A percentile compares a stretch with the other conserved stretches of the same genome.
phyloP scores from a whole-genome alignment of 2,888 invertebrate genomes.

The Phytoseiulus persimilis region DNA sequence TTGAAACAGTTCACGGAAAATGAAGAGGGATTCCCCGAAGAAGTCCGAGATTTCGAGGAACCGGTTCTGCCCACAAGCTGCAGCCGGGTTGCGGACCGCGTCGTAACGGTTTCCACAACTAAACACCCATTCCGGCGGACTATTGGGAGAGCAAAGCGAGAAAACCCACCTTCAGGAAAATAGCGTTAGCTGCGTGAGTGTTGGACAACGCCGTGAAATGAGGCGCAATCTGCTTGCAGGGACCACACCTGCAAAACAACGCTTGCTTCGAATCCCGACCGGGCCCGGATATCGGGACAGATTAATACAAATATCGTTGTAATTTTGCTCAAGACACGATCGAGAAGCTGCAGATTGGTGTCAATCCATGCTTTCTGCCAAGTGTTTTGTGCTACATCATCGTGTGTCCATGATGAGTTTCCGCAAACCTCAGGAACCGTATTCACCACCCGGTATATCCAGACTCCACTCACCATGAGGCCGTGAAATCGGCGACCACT shows the following conservation, averaged over 20 bases:
- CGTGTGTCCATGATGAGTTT: background rate
- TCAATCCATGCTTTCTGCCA: background rate
- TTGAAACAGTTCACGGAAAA: no score
- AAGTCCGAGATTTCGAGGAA: background rate
- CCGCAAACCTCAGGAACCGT: background rate
- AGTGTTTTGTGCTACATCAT: background rate
- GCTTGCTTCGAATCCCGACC: no score
- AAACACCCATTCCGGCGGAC: no score
- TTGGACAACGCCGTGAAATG: conserved; percentile 76
- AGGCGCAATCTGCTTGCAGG: conserved; percentile 88
- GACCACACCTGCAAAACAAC: conserved; percentile 87
- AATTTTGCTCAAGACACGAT: no score
- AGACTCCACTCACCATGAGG: conserved; percentile 65
- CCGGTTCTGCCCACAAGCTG: background rate
- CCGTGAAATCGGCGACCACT: conserved; percentile 89
- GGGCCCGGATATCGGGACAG: no score
- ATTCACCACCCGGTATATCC: background rate
- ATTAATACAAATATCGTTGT: no score
- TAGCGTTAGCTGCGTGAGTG: conserved; percentile 66
- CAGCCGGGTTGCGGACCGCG: no score
- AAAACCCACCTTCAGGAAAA: conserved; percentile 89
- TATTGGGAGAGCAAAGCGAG: no score
- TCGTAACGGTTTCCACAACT: no score
- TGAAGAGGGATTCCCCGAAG: no score
- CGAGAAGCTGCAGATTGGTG: no score